Evolutionary conservation across 1,140 invertebrate genomes (phyloP), one percentile per base, ranked within the genome.

Genomic region (Antheraea mylitta): DNA sequence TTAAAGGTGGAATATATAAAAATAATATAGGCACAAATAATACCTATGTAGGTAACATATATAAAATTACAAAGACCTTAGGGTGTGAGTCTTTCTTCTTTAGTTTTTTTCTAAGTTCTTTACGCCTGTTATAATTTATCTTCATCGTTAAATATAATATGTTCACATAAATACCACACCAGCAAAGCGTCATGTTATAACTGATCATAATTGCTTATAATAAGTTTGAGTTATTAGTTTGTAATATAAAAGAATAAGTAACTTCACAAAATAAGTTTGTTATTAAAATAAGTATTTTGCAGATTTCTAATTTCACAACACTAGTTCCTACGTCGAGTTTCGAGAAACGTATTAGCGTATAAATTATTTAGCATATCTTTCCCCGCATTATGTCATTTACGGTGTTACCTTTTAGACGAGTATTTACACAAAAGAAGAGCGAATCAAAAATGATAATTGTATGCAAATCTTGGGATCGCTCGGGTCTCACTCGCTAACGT

Each of bases 391-490:
- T 91, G 88, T 91, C 86, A 91, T 91, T 91, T 91, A 87, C 87
- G 77, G 81, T 78, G 81, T 86, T 91, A 86, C 88, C 84, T 87
- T 89, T 84, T 81, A 86, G 81, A 82, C 72, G 81, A 88, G 86
- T 89, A 86, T 89, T 90, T 89, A 86, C 85, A 90, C 87, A 91
- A 90, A 90, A 90, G 87, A 89, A 91, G 80, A 89, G 80, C 77
- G 85, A 91, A 91, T 91, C 89, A 91, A 91, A 91, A 91, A 91
- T 91, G 87, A 89, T 91, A 91, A 91, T 91, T 83, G 83, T 72
- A 91, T 91, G 89, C 85, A 90, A 91, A 91, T 90, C 88, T 83
- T 71, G 76, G 82, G 85, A 81, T 85, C 83, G 74, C 79, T 80
- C 16, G 45, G 45, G 45, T 53, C 45, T 53, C 45, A 53, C 16